Percentiles rank a stretch among this genome's conserved stretches.
Evolutionary conservation across 2,797 vertebrate genomes (phyloP).

Genomic region (Nasua narica): DNA sequence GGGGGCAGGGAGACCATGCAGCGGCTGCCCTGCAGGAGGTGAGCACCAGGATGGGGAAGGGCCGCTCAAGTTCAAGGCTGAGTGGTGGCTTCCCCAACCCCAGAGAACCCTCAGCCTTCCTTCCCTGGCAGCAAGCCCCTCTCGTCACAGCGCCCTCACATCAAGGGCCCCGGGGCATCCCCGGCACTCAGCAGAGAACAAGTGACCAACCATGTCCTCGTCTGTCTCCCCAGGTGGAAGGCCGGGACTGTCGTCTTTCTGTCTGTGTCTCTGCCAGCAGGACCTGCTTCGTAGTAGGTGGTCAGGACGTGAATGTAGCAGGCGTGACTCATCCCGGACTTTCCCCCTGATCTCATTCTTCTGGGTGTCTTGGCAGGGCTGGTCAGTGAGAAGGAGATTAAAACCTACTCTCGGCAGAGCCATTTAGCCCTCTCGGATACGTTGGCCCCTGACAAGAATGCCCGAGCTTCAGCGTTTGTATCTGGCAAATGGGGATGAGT

Average conservation of each 20-base stretch:
- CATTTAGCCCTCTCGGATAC: no score
- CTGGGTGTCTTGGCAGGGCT: neutral
- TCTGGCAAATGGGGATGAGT: neutral
- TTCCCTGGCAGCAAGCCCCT: neutral
- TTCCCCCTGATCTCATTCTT: constrained; percentile 3
- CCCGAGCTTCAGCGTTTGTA: fast-evolving
- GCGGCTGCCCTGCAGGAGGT: neutral
- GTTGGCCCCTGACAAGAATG: neutral
- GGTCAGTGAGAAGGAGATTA: neutral
- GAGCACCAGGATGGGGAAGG: neutral
- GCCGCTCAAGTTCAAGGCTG: neutral
- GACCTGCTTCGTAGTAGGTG: neutral
- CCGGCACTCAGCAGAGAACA: neutral
- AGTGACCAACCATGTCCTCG: neutral
- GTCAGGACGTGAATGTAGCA: neutral
- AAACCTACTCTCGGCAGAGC: neutral
- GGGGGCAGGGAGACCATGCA: neutral
- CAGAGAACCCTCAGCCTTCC: neutral
- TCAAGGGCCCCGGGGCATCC: neutral
- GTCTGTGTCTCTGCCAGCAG: neutral
- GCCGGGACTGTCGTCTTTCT: neutral
- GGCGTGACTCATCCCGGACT: neutral
- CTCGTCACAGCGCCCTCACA: neutral
- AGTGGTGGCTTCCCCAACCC: neutral
- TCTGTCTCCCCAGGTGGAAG: neutral